phyloP scores from a whole-genome alignment of 2,888 invertebrate species.

The Netelia fuscicornis region DNA sequence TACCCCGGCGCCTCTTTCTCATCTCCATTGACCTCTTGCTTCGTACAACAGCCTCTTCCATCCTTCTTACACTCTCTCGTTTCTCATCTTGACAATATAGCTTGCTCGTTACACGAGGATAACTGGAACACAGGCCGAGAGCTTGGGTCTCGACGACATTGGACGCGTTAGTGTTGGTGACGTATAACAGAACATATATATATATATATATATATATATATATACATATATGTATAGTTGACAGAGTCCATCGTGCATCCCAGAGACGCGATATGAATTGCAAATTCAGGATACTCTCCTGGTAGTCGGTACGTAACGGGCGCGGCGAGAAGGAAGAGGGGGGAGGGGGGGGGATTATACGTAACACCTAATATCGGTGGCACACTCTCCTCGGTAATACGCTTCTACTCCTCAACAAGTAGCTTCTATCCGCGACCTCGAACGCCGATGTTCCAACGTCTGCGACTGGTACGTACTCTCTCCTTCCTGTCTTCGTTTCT shows the following conservation, averaged over 20 bases:
- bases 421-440: conserved; percentile 67
- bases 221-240: conserved; percentile 32
- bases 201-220: background rate
- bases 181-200: conserved; percentile 53
- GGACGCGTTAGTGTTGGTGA: conserved; percentile 67
- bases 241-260: conserved; percentile 76
- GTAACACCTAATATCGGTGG: conserved; percentile 74
- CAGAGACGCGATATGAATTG: conserved; percentile 79
- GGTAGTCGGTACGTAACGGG: conserved; percentile 33
- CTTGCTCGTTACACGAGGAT: conserved; percentile 37
- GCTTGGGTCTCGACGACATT: conserved; percentile 64
- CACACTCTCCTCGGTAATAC: conserved; percentile 59
- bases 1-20: conserved; percentile 4
- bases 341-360: conserved; percentile 50
- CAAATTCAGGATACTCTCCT: conserved; percentile 71
- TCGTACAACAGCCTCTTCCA: background rate
- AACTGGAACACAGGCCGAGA: conserved; percentile 26
- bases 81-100: background rate
- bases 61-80: no score
- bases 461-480: conserved; percentile 23
- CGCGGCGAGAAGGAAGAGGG: conserved; percentile 16
- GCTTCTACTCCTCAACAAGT: conserved; percentile 73
- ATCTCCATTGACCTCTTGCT: conserved; percentile 22
- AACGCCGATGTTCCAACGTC: conserved; percentile 56
- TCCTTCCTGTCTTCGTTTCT: conserved; percentile 65